A percentile compares a stretch with the other conserved stretches of the same genome.
Evolutionary conservation across 2,888 invertebrate species (phyloP).

Genomic region (Amiota minor): DNA sequence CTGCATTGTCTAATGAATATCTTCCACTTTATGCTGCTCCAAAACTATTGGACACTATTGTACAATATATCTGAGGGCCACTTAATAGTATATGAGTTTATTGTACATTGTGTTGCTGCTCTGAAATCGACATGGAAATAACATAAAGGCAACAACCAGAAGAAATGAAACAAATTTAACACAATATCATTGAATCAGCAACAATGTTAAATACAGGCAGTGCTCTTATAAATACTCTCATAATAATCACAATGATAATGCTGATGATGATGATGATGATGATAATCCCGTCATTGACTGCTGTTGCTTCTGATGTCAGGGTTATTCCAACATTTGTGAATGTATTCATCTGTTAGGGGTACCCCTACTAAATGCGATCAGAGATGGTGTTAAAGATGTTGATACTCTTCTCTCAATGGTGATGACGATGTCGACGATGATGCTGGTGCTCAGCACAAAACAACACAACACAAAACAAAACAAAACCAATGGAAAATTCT

Average conservation of each 20-base stretch:
- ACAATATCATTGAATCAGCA: slow-evolving; percentile 20
- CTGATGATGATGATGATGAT: background rate
- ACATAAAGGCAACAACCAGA: slow-evolving; percentile 30
- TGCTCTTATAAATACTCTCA: slow-evolving; percentile 29
- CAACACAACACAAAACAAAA: background rate
- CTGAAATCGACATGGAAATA: slow-evolving; percentile 36
- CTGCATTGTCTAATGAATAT: no score
- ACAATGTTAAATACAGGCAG: slow-evolving; percentile 39
- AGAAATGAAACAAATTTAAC: slow-evolving; percentile 30
- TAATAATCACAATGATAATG: background rate
- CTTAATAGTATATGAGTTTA: no score
- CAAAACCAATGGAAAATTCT: slow-evolving; percentile 10
- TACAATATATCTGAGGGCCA: no score
- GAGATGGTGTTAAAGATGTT: background rate
- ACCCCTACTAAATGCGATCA: no score
- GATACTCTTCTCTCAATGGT: background rate
- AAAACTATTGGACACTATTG: no score
- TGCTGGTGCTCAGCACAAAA: slow-evolving; percentile 16
- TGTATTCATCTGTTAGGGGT: background rate
- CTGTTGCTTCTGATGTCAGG: background rate
- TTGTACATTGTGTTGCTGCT: no score
- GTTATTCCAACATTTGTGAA: background rate
- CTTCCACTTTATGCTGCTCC: no score
- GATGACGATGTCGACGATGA: background rate
- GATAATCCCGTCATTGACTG: background rate